Evolutionary conservation across 37 sponge, comb jelly and placozoan genomes (phyloP), one percentile per base, ranked within the genome.

Genomic region (Chondrilla cf. caribensis): DNA sequence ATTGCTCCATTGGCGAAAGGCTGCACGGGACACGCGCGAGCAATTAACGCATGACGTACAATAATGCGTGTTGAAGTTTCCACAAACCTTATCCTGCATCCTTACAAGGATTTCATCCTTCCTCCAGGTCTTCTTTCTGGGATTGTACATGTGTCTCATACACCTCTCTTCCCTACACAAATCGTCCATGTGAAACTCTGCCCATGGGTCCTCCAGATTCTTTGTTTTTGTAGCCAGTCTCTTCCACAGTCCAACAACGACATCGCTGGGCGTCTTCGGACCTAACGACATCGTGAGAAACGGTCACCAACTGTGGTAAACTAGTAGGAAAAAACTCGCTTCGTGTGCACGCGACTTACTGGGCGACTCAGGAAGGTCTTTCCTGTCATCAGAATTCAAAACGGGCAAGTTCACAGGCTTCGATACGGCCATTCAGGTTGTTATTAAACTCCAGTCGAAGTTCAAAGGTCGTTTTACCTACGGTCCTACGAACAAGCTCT

Each of bases 1-100:
- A 95, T 92, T 5, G 96, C 96, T 58, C 96, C 96, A 29, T 84
- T 81, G 28, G 96, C 96, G 81, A 95, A 95, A 18, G 93, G 78
- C 96, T 95, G 78, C 47, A 73, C 18, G 14, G n/a, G n/a, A n/a
- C n/a, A n/a, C n/a, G n/a, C n/a, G n/a, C n/a, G n/a, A n/a, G n/a
- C n/a, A 29, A 8, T 15, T 19, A 54, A 54, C 57, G 17, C 57
- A 54, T 11, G 57, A 54, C 17, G 57, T 17, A 19, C 57, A 54
- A 54, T 54, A 17, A 54, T 17, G 11, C 57, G 15, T 54, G 57
- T 17, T 54, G 57, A 11, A 54, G 57, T 17, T 54, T 11, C 57
- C 57, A 54, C 57, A 54, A 54, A 95, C 96, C 84, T 95, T 60
- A 26, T 62, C 54, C 55, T 95, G 87, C 83, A 95, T 89, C 81